Evolutionary conservation across 1,140 invertebrate species (phyloP).

Genomic region (Lasioglossum baleicum): DNA sequence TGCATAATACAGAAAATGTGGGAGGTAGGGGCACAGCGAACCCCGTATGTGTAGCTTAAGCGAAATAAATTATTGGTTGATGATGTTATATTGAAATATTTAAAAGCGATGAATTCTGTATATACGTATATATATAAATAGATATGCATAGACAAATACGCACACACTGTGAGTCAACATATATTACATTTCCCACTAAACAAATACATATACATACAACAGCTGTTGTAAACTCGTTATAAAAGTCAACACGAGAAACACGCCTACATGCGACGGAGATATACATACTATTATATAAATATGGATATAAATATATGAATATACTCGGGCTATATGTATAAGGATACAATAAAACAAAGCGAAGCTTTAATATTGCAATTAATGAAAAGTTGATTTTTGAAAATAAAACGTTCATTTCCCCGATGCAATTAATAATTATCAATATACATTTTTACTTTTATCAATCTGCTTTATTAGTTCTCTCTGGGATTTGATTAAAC

Average conservation of each 20-base stretch:
- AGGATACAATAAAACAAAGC: constrained; percentile 72
- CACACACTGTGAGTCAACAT: constrained; percentile 18
- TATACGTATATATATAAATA: constrained; percentile 70
- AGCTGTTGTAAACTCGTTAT: constrained; percentile 23
- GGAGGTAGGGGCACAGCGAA: background rate
- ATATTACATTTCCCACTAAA: background rate
- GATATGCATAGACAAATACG: constrained; percentile 36
- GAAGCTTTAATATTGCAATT: constrained; percentile 52
- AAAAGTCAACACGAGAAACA: constrained; percentile 29
- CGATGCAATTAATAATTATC: too few relatives aligned
- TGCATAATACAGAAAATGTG: constrained; percentile 52
- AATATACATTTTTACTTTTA: too few relatives aligned
- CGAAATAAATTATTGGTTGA: constrained; percentile 78
- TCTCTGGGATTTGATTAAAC: too few relatives aligned
- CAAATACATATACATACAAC: background rate
- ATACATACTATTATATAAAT: constrained; percentile 54
- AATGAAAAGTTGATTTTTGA: too few relatives aligned
- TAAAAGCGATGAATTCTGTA: constrained; percentile 69
- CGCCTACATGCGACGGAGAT: constrained; percentile 48
- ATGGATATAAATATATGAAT: constrained; percentile 45
- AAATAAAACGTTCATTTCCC: too few relatives aligned
- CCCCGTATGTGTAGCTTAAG: constrained; percentile 58
- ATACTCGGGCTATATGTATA: constrained; percentile 71
- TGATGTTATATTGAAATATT: constrained; percentile 76
- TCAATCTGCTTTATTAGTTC: too few relatives aligned